Evolutionary conservation across 2,888 invertebrate genomes (phyloP).

Genomic region (Macrophya alboannulata): DNA sequence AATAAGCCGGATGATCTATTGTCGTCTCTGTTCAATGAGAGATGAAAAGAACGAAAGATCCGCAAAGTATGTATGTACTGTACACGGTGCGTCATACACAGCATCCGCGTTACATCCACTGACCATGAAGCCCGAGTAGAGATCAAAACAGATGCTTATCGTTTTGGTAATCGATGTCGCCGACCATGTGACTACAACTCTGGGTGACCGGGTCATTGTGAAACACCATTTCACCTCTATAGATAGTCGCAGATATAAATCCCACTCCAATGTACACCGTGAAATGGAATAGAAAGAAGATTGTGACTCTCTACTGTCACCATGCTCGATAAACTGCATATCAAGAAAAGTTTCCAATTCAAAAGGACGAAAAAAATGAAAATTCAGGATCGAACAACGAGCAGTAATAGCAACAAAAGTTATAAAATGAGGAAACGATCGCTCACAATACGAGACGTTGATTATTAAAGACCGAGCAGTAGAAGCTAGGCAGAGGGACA

Average conservation of each 20-base stretch:
- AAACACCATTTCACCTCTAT: conserved; percentile 16
- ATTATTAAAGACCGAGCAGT: conserved; percentile 19
- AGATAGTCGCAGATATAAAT: neutral
- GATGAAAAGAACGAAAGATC: conserved; percentile 5
- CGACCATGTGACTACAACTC: conserved; percentile 29
- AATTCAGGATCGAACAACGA: neutral
- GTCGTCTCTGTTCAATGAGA: conserved; percentile 7
- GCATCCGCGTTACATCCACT: conserved; percentile 39
- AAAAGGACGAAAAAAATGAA: neutral
- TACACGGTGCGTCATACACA: conserved; percentile 11
- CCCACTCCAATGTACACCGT: neutral
- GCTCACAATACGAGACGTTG: neutral
- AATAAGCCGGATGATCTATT: conserved; percentile 11
- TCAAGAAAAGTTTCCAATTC: neutral
- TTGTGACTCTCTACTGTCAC: neutral
- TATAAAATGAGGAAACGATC: conserved; percentile 16
- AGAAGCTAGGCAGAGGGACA: neutral
- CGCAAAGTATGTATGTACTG: neutral
- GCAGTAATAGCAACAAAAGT: neutral
- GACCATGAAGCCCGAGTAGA: conserved; percentile 10
- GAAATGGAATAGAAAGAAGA: neutral
- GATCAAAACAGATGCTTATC: conserved; percentile 52
- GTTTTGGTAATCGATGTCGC: conserved; percentile 50
- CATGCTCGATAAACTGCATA: neutral
- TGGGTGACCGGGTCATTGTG: conserved; percentile 44